Percentiles rank a stretch among this genome's conserved stretches.
phyloP scores from a whole-genome alignment of 2,888 invertebrate species.

The Blastobasis adustella region DNA sequence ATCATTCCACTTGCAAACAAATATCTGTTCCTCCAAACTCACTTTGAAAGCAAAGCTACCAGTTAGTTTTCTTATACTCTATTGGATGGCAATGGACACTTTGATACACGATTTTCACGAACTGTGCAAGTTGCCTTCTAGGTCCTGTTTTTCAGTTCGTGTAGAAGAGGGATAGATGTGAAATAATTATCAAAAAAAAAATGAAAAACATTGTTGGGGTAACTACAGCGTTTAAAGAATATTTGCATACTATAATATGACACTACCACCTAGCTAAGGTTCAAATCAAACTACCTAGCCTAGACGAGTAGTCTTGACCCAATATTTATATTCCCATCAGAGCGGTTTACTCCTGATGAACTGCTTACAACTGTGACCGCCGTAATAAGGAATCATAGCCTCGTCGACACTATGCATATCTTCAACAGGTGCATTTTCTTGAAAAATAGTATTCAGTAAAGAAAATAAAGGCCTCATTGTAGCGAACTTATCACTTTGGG shows the following conservation, averaged over 20 bases:
- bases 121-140: background rate
- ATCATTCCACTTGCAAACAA: background rate
- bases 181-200: background rate
- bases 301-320: background rate
- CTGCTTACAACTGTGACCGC: background rate
- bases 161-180: background rate
- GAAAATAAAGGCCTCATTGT: background rate
- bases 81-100: background rate
- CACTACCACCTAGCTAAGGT: slow-evolving; percentile 2
- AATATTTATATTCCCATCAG: background rate
- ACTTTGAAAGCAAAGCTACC: background rate
- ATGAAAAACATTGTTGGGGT: background rate
- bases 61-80: background rate
- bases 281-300: slow-evolving; percentile 1
- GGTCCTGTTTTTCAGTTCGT: background rate
- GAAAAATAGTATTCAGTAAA: background rate
- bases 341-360: background rate
- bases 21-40: background rate
- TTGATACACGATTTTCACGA: background rate
- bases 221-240: background rate
- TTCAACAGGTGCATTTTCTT: background rate
- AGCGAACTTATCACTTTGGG: background rate
- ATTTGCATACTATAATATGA: slow-evolving; percentile 3
- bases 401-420: background rate
- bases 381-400: slow-evolving; percentile 1